Evolutionary conservation across 1,140 invertebrate genomes (phyloP).

Genomic region (Meloidogyne floridensis): DNA sequence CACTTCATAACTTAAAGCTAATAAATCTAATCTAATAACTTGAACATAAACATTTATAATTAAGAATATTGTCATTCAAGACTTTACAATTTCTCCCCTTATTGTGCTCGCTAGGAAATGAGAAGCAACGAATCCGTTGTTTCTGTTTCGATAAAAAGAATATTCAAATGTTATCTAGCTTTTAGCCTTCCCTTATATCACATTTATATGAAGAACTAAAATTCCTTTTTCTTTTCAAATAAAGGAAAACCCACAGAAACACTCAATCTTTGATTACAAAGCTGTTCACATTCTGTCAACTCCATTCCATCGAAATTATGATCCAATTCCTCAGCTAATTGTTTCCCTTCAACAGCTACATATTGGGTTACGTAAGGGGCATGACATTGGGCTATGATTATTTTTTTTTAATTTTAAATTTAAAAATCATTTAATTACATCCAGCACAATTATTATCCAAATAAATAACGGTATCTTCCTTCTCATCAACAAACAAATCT

Average conservation of each 20-base stretch:
- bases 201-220: no score
- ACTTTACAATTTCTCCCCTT: no score
- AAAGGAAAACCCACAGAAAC: slow-evolving; percentile 41
- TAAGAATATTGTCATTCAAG: no score
- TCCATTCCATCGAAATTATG: slow-evolving; percentile 56
- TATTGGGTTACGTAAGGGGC: slow-evolving; percentile 66
- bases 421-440: slow-evolving; percentile 44
- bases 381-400: slow-evolving; percentile 63
- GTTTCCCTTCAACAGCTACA: slow-evolving; percentile 63
- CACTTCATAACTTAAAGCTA: no score
- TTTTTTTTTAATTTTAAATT: not conserved
- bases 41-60: no score
- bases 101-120: no score
- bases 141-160: no score
- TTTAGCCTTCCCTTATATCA: no score
- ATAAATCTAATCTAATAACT: no score
- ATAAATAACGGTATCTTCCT: slow-evolving; percentile 64
- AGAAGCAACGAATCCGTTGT: no score
- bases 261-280: slow-evolving; percentile 63
- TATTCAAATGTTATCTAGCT: no score
- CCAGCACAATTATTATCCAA: slow-evolving; percentile 66
- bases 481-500: slow-evolving; percentile 64
- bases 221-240: no score
- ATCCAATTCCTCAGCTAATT: slow-evolving; percentile 62
- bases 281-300: slow-evolving; percentile 57